Base-by-base conservation (phyloP, 2,797 vertebrate species). In the Phylloscopus collybita region DNA sequence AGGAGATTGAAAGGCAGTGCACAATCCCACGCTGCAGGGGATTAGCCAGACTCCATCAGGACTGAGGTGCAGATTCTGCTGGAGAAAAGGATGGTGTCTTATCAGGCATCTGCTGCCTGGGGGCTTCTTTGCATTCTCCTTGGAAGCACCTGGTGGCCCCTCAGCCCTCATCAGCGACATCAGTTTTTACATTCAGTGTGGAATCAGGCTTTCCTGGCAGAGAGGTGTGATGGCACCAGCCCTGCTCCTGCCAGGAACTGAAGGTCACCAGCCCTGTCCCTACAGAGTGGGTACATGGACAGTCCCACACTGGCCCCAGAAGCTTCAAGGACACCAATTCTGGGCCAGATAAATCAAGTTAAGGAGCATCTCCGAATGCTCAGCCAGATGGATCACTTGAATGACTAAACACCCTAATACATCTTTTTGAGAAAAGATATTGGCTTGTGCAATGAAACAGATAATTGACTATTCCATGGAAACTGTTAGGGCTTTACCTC, bases 401-500 rank as follows among this genome's bases (percentile, higher is more conserved):
- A 97, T 96, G 96, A 88, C 92, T 97, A 96, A 97, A 97, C 95
- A 95, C 89, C 60, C 91, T 97, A 95, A 97, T 98, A 96, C 86
- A 97, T 98, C 97, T 98, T 97, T 96, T 93, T 90, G 96, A 98
- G 92, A 51, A 93, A 93, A 96, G 93, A 96, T 96, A 93, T 92
- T 97, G 97, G 96, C 95, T 96, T 97, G 97, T 97, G 96, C 97
- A 97, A 93, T 95, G 96, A 96, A 96, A 98, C 90, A 98, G 97
- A 97, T 97, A 97, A 98, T 97, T 97, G 97, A 95, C 93, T 94
- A 94, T 97, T 97, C 95, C 90, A 87, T 80, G 86, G 94, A 95
- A 95, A 94, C 67, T 61, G 90, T 80, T 83, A 32, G 67, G 94
- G 92, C 80, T 97, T 97, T 94, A 86, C 93, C 90, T 93, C 96